Evolutionary conservation across 2,888 invertebrate genomes (phyloP), one percentile per base, ranked within the genome.

Genomic region (Chrysotoxum bicinctum): DNA sequence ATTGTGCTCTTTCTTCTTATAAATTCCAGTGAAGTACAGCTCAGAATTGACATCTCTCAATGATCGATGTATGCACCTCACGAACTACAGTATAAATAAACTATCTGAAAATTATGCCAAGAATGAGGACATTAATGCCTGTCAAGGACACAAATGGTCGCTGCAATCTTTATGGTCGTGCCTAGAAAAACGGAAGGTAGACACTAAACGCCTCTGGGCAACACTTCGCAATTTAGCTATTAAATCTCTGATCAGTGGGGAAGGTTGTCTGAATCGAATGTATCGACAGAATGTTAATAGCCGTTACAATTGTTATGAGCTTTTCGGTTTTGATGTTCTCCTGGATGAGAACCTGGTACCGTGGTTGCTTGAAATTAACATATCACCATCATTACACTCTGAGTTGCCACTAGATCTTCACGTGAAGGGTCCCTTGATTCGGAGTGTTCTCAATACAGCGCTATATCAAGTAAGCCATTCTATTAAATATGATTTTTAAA

Each of bases 121-220:
- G 86, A 98, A 98, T 91, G 96, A 97, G 89, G 97, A 98, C 92
- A 97, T 97, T 21, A 95, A 96, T 72, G 95, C 97, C 0, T 98
- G 97, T 90, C 96, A 97, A 88, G 99, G 98, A 0, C 98, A 98
- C 91, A 99, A 99, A 93, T 99, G 99, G 98, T 97, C 93, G 90
- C 92, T 91, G 54, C 91, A 91, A 82, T 92, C 96, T 1, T 91
- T 98, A 64, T 96, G 97, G 96, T 92, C 93, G 0, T 91, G 90
- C 87, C 87, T 90, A 62, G 90, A 88, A 87, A 93, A 94, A 86
- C 93, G 95, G 48, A 94, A 95, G 2, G 94, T 98, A 0, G 95
- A 98, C 91, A 96, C 96, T 0, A 94, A 94, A 62, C 93, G 93
- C 0, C 92, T 99, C 2, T 98, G 98, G 97, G 94, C 94, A 9